These are phyloP conservation scores for Halocaridina rubra DNA, from an alignment of 2,888 invertebrate species.

Conservation along the genomic window DNA sequence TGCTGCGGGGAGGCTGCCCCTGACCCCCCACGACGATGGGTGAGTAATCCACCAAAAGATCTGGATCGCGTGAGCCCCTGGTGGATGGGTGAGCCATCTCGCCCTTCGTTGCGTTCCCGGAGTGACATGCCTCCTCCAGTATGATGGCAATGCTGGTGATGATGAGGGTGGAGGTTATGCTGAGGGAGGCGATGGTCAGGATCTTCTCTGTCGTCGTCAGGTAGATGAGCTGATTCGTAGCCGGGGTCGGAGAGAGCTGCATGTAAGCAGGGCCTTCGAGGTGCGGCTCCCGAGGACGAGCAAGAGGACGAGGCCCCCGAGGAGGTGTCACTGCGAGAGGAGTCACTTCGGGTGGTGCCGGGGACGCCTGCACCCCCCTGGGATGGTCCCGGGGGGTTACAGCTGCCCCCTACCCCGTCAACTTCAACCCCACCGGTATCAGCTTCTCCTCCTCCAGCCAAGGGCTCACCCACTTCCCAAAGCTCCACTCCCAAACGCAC, in stretches of 20 bases:
- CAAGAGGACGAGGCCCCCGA: slow-evolving; percentile 34
- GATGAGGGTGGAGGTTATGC: background rate
- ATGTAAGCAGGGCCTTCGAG: slow-evolving; percentile 30
- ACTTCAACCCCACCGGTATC: slow-evolving; percentile 17
- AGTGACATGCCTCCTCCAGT: slow-evolving; percentile 47
- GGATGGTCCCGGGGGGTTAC: slow-evolving; percentile 44
- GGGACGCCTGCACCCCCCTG: slow-evolving; percentile 46
- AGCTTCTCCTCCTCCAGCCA: slow-evolving; percentile 21
- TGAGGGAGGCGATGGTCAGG: slow-evolving; percentile 17
- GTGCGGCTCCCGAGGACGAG: slow-evolving; percentile 28
- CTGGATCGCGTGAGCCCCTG: slow-evolving; percentile 56
- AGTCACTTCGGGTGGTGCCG: slow-evolving; percentile 49
- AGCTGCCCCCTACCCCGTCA: slow-evolving; percentile 40
- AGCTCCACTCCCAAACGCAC: slow-evolving; percentile 59
- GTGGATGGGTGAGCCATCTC: slow-evolving; percentile 52
- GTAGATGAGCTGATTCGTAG: slow-evolving; percentile 48
- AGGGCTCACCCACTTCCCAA: slow-evolving; percentile 58
- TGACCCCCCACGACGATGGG: slow-evolving; percentile 44
- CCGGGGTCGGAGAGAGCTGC: slow-evolving; percentile 41
- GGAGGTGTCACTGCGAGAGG: slow-evolving; percentile 30
- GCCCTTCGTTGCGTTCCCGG: slow-evolving; percentile 49
- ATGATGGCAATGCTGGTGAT: slow-evolving; percentile 15
- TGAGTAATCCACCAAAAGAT: slow-evolving; percentile 53
- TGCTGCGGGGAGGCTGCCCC: slow-evolving; percentile 45
- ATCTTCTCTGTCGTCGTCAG: slow-evolving; percentile 48